Evolutionary conservation across 2,797 vertebrate genomes (phyloP), one percentile per base, ranked within the genome.

Genomic region (Peromyscus eremicus): DNA sequence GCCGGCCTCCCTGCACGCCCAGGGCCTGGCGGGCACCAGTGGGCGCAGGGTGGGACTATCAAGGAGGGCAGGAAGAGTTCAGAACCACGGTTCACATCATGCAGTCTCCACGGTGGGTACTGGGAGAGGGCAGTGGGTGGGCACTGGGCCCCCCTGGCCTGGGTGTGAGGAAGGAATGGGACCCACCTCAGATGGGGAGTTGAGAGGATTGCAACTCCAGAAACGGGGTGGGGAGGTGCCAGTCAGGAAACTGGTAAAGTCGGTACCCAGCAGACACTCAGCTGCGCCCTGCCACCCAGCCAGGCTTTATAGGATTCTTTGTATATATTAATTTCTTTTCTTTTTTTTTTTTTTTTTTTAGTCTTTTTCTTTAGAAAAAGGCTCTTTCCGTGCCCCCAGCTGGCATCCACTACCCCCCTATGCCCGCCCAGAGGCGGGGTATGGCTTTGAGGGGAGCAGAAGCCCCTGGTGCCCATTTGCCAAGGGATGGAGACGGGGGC

Each of bases 321-420:
- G 97, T 96, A 98, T 98, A 98, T 97, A 98, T 97, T 97, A 97
- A 91, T 96, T 98, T 98, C 91, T 96, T 96, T 93, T 82, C 91
- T 91, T 64, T 94, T 75, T 95, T 96, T 94, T 96, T 96, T 96
- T 97, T 97, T 95, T 70, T 57, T 96, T 98, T 98, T 98, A 96
- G 94, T 96, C 96, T 98, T 97, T 97, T 98, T 97, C 96, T 98
- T 94, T 97, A 97, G 96, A 97, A 97, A 97, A 98, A 98, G 94
- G 94, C 87, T 97, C 92, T 92, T 94, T 96, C 91, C n/a, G 1
- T 93, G 79, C 79, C 93, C 93, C 84, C 3, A 77, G 86, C 96
- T 91, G 92, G 92, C 96, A 95, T 92, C 92, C 55, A 71, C 91
- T 79, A 85, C 97, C 96, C 97, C 95, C 91, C 55, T 52, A 27